Evolutionary conservation across 2,797 vertebrate genomes (phyloP).

Genomic region (Choloepus didactylus): DNA sequence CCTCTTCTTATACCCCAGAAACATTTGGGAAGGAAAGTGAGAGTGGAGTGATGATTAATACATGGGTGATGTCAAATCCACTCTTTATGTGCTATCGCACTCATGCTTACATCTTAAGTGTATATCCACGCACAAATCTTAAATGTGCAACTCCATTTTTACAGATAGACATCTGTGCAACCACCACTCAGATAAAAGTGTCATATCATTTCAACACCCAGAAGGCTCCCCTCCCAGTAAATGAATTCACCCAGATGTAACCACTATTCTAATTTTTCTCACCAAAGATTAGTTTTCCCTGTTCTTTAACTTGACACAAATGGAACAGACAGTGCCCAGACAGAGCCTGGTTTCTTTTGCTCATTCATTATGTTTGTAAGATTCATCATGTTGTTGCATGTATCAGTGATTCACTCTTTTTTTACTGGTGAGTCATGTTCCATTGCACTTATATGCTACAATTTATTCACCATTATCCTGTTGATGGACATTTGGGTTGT

Average conservation of each 20-base stretch:
- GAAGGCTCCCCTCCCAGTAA: not conserved
- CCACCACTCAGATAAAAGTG: not conserved
- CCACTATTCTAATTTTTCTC: not conserved
- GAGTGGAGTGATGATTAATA: not conserved
- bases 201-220: not conserved
- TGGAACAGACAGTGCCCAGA: not conserved
- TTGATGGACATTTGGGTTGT: no score
- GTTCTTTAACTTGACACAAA: not conserved
- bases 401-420: not conserved
- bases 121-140: not conserved
- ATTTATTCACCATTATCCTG: not conserved
- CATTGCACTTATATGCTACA: not conserved
- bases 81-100: not conserved
- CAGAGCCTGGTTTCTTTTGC: not conserved
- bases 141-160: not conserved
- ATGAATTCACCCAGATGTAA: not conserved
- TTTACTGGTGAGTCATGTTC: not conserved
- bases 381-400: fast-evolving
- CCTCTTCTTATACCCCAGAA: not conserved
- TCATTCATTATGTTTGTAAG: not conserved
- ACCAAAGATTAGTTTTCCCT: not conserved
- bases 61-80: not conserved
- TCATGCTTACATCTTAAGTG: not conserved
- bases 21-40: not conserved
- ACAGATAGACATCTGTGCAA: fast-evolving